Evolutionary conservation across 1,140 invertebrate genomes (phyloP), one percentile per base, ranked within the genome.

Genomic region (Leguminivora glycinivorella): DNA sequence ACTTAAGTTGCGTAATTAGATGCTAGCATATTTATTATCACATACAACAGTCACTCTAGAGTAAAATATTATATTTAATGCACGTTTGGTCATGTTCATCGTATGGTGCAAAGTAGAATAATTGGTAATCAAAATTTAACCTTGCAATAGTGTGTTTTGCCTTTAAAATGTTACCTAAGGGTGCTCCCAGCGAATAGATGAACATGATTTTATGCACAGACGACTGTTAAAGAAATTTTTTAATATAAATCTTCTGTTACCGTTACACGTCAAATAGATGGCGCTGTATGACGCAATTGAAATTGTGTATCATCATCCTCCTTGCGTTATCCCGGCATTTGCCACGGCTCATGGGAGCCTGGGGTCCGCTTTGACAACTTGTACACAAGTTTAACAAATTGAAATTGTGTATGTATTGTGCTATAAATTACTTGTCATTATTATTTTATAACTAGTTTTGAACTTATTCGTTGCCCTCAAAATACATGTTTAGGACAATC

Each of bases 11-110:
- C 77, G 70, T 84, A 78, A 76, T 80, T 87, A 85, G 82, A 75
- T 75, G 76, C 76, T 88, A 87, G 82, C 83, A 83, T 70, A 70
- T 87, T 87, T 87, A 84, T 83, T 87, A 82, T 84, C 79, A 78
- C 84, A 78, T 69, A 73, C 72, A 70, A 63, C 58, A 70, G 52
- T 74, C 73, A 71, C 72, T 74, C 69, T 52, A 66, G 38, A 52
- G 19, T 70, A 25, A 47, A 66, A 34, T 34, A 14, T 17, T 40
- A 25, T 56, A 4, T 34, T 69, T 4, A 29, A 29, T 31, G 47
- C 14, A 56, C 56, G 7, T 69, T 56, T 19, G 52, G 72, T 74
- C 70, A 72, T 75, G 75, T 75, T 73, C 75, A 73, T 71, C 74
- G 70, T 68, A 38, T 70, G 17, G 67, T 69, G 68, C 58, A 63